Evolutionary conservation across 2,797 vertebrate species (phyloP).

Genomic region (Tolypeutes matacus): DNA sequence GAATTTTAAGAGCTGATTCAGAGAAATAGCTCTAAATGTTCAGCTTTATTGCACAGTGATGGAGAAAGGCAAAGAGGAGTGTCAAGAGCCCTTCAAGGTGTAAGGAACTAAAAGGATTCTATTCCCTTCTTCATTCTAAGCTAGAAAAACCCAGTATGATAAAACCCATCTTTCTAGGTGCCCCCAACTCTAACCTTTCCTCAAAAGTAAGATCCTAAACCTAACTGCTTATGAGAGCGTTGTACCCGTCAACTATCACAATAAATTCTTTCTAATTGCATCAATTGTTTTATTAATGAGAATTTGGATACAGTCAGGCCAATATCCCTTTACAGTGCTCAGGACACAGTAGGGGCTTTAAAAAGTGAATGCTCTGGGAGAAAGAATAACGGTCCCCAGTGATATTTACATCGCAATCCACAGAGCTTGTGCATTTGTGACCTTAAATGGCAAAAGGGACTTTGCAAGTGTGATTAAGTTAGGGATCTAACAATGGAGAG

Average conservation of each 20-base stretch:
- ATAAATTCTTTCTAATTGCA: neutral
- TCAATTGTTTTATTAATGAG: neutral
- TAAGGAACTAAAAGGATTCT: neutral
- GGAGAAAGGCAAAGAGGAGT: neutral
- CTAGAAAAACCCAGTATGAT: neutral
- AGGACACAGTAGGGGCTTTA: neutral
- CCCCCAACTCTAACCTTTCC: neutral
- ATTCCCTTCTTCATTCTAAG: neutral
- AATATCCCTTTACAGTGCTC: neutral
- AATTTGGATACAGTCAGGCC: neutral
- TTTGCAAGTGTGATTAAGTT: neutral
- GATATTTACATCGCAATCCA: neutral
- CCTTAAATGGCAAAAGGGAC: neutral
- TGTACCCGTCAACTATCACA: neutral
- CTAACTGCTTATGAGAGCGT: neutral
- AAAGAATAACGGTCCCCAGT: neutral
- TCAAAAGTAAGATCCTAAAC: neutral
- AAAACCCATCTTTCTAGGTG: neutral
- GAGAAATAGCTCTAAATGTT: constrained; percentile 68
- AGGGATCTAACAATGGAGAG: neutral
- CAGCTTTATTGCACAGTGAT: constrained; percentile 57
- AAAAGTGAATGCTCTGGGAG: neutral
- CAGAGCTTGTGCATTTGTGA: neutral
- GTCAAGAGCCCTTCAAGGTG: neutral
- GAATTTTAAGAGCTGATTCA: constrained; percentile 74